Evolutionary conservation across 1,140 invertebrate species (phyloP).

Genomic region (Drosophila baimaii): DNA sequence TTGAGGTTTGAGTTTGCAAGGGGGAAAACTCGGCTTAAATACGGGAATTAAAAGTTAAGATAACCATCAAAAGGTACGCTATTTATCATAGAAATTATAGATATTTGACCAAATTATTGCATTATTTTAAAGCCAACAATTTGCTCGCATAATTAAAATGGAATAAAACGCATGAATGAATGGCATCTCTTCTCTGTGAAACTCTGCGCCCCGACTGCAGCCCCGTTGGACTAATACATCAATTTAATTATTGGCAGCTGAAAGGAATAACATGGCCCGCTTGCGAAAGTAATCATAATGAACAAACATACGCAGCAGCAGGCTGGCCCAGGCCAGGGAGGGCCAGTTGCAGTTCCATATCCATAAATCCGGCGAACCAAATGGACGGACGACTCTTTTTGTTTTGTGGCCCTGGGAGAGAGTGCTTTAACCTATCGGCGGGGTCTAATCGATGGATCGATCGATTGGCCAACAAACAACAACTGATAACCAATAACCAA

Average conservation of each 20-base stretch:
- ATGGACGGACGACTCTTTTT: conserved; percentile 26
- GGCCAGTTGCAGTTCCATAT: background rate
- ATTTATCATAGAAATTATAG: no score
- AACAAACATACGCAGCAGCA: conserved; percentile 26
- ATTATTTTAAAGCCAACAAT: background rate
- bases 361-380: conserved; percentile 15
- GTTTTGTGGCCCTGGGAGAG: conserved; percentile 41
- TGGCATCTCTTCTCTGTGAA: background rate
- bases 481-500: conserved; percentile 70
- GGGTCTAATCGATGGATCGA: conserved; percentile 77
- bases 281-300: conserved; percentile 46
- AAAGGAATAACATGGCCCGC: conserved; percentile 21
- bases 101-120: no score
- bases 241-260: conserved; percentile 68
- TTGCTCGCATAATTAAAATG: background rate
- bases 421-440: conserved; percentile 66
- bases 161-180: background rate
- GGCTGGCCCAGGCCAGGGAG: background rate
- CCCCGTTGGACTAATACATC: conserved; percentile 67
- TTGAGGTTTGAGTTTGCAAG: conserved; percentile 5
- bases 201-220: background rate
- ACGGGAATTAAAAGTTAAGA: background rate
- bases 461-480: conserved; percentile 57
- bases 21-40: background rate
- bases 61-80: background rate